Evolutionary conservation across 2,888 invertebrate genomes (phyloP).

Genomic region (Homarus gammarus): DNA sequence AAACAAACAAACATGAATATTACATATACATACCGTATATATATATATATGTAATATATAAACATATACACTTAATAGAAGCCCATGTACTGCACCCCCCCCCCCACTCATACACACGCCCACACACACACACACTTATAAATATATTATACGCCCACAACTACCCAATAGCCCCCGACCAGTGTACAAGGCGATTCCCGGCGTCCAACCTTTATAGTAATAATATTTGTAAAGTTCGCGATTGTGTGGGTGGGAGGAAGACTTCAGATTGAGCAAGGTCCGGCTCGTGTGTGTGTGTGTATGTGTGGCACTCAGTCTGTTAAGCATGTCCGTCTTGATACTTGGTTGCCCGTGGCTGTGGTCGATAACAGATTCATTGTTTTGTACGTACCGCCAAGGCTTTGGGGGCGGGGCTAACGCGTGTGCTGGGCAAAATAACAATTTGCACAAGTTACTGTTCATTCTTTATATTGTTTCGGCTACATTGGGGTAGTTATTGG

Average conservation of each 20-base stretch:
- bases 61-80: too few species aligned
- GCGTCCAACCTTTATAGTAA: too few species aligned
- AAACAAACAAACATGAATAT: background rate
- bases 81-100: too few species aligned
- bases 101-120: constrained; percentile 9
- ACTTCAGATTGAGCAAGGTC: background rate
- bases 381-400: constrained; percentile 19
- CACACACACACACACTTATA: background rate
- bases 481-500: background rate
- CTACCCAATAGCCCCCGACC: background rate
- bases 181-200: too few species aligned
- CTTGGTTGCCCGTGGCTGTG: constrained; percentile 14
- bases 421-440: background rate
- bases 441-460: background rate
- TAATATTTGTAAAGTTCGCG: too few species aligned
- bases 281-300: background rate
- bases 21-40: background rate
- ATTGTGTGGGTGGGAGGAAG: background rate
- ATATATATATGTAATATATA: background rate
- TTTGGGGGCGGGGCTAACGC: constrained; percentile 21
- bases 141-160: background rate
- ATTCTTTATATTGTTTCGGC: background rate
- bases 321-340: background rate
- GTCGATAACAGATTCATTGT: constrained; percentile 53
- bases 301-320: background rate